phyloP scores from a whole-genome alignment of 2,888 invertebrate species.

The Myopa testacea region DNA sequence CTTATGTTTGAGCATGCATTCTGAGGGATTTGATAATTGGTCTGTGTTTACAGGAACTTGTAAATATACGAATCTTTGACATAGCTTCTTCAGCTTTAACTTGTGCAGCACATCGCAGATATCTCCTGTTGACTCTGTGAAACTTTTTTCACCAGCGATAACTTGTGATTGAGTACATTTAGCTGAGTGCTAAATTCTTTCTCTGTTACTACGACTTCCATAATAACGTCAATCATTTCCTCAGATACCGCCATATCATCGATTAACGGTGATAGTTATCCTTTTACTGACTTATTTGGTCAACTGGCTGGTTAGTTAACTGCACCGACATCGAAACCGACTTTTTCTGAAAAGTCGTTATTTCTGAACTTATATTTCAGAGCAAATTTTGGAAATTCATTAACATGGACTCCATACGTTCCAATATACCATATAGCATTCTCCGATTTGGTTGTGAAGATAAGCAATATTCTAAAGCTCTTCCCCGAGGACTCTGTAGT shows the following conservation, averaged over 20 bases:
- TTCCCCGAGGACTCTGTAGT: constrained; percentile 72
- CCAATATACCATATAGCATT: constrained; percentile 95
- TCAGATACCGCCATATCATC: constrained; percentile 99
- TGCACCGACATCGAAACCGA: constrained; percentile 98
- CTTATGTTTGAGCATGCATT: constrained; percentile 96
- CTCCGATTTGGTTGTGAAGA: constrained; percentile 94
- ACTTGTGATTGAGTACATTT: constrained; percentile 94
- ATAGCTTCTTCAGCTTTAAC: constrained; percentile 90
- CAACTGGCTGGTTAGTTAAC: constrained; percentile 84
- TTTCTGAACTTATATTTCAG: constrained; percentile 97
- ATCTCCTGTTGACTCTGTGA: constrained; percentile 89
- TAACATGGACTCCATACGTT: constrained; percentile 82
- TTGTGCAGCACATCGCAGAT: constrained; percentile 96
- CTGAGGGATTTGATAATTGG: constrained; percentile 98
- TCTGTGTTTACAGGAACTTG: constrained; percentile 97
- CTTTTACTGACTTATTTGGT: constrained; percentile 79
- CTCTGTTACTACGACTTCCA: constrained; percentile 93
- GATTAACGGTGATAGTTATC: constrained; percentile 97
- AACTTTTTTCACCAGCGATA: constrained; percentile 96
- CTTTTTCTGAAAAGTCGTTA: constrained; percentile 92
- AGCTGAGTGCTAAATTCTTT: constrained; percentile 92
- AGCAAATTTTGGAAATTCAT: constrained; percentile 86
- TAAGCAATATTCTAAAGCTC: constrained; percentile 85
- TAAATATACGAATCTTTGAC: constrained; percentile 92
- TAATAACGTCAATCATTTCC: constrained; percentile 89